Evolutionary conservation across 2,797 vertebrate species (phyloP).

Genomic region (Acanthis flammea): DNA sequence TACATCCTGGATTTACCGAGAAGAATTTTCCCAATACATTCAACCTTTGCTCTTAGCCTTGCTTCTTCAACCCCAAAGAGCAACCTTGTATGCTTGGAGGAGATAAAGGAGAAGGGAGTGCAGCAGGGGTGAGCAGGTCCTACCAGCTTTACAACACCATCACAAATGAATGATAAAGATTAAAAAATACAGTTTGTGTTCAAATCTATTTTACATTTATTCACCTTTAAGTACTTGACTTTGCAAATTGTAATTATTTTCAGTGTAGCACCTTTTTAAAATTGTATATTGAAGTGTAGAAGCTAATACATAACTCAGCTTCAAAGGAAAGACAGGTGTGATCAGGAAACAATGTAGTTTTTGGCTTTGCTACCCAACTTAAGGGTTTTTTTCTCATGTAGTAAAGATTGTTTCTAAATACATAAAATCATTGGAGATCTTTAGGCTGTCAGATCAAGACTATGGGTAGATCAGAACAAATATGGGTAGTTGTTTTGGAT

Average conservation of each 20-base stretch:
- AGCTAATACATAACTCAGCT: no score
- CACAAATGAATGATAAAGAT: background rate
- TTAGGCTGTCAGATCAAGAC: no score
- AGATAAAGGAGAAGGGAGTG: background rate
- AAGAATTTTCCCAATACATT: background rate
- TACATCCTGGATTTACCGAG: background rate
- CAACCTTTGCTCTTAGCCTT: background rate
- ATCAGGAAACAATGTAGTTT: no score
- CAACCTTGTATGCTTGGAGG: background rate
- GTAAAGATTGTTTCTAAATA: no score
- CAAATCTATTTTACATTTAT: background rate
- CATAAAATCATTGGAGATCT: no score
- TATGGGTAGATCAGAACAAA: no score
- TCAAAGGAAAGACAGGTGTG: no score
- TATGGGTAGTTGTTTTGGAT: no score
- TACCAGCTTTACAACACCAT: background rate
- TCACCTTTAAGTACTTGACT: background rate
- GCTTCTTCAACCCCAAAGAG: background rate
- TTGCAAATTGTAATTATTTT: background rate
- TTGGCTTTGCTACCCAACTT: no score
- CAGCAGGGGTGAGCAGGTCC: background rate
- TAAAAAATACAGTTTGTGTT: background rate
- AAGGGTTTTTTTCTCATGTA: no score
- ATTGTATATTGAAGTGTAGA: no score
- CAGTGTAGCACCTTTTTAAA: rapidly evolving